phyloP scores from a whole-genome alignment of 1,140 invertebrate species.

The Monochamus saltuarius region DNA sequence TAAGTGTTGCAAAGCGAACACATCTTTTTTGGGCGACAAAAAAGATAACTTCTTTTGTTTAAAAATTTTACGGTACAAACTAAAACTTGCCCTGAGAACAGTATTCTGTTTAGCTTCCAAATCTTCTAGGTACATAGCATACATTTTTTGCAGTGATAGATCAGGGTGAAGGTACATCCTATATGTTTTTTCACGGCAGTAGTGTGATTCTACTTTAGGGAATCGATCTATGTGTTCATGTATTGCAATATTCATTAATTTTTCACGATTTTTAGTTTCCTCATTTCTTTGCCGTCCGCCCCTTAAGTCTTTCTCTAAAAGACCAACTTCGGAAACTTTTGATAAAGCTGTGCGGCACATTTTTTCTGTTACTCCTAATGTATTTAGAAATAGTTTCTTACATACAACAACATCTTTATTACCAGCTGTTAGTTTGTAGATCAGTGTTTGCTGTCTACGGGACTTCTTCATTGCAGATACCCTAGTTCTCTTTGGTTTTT shows the following conservation, averaged over 20 bases:
- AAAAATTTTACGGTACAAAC: too few species aligned
- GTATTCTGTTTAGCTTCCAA: not conserved
- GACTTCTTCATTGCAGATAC: too few species aligned
- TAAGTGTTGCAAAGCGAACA: too few species aligned
- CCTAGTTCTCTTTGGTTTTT: too few species aligned
- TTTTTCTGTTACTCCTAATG: conserved; percentile 3
- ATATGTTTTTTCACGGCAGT: not conserved
- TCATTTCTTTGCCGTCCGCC: not conserved
- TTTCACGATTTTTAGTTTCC: not conserved
- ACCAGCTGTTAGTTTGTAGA: too few species aligned
- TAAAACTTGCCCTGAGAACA: too few species aligned
- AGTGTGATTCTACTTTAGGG: conserved; percentile 13
- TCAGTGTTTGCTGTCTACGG: too few species aligned
- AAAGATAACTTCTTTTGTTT: too few species aligned
- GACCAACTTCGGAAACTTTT: conserved; percentile 3
- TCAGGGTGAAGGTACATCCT: conserved; percentile 6
- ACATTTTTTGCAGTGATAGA: conserved; percentile 12
- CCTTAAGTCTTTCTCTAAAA: conserved; percentile 2
- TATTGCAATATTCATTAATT: conserved; percentile 2
- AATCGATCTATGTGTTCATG: conserved; percentile 10
- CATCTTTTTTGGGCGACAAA: too few species aligned
- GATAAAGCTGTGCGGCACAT: conserved; percentile 53
- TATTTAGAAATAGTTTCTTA: conserved; percentile 11
- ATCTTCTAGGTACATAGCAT: conserved; percentile 1
- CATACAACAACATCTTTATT: conserved; percentile 2